Conservation (phyloP, 1,140 invertebrate species). For the Temnothorax curvispinosus region DNA sequence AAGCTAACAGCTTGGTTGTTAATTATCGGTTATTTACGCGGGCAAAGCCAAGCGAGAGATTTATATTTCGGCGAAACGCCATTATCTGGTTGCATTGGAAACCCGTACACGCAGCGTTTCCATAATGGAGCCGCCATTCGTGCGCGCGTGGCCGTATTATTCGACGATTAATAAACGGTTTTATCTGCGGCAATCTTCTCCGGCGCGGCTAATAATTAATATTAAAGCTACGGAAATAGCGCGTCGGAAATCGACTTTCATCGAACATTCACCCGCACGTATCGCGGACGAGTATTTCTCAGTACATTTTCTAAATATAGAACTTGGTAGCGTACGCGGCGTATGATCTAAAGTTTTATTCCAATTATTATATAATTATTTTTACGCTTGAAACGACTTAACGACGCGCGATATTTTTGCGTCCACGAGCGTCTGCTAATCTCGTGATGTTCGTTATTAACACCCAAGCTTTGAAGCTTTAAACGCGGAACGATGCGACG, state of each 20-base stretch:
- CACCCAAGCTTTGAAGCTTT: background rate
- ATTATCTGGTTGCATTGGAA: slow-evolving; percentile 49
- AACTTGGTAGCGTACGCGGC: background rate
- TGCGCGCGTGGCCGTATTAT: slow-evolving; percentile 32
- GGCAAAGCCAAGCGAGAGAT: slow-evolving; percentile 36
- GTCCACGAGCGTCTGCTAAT: background rate
- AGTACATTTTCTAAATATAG: background rate
- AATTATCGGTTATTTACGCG: slow-evolving; percentile 38
- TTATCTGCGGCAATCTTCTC: slow-evolving; percentile 36
- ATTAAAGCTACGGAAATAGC: slow-evolving; percentile 28
- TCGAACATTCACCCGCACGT: background rate
- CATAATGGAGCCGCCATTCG: slow-evolving; percentile 42
- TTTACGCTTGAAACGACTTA: background rate
- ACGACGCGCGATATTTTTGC: background rate
- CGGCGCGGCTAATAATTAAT: slow-evolving; percentile 44
- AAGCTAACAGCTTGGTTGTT: slow-evolving; percentile 6
- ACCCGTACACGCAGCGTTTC: slow-evolving; percentile 26
- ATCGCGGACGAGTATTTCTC: background rate
- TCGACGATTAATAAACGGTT: slow-evolving; percentile 55
- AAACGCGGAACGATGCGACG: background rate
- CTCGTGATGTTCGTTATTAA: background rate
- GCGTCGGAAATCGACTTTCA: slow-evolving; percentile 4
- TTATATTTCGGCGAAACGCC: slow-evolving; percentile 44
- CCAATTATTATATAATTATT: background rate
- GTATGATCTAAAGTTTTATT: background rate